Conservation (phyloP, 2,113 vertebrate species). For the Albula goreensis region DNA sequence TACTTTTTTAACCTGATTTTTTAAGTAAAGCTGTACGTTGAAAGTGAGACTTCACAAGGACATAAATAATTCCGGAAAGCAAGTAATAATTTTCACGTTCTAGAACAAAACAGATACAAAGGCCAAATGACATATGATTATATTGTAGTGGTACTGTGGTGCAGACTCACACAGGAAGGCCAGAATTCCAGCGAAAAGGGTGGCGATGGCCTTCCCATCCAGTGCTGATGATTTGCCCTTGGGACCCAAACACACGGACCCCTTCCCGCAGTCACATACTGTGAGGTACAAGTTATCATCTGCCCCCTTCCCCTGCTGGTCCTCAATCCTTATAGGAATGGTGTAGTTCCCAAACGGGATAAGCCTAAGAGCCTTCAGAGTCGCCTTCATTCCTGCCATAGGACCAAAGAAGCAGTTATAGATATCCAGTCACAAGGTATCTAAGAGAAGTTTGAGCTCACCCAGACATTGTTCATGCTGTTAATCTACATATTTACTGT, state of each 20-base stretch:
- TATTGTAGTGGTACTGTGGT: conserved; percentile 11
- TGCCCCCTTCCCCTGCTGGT: conserved; percentile 62
- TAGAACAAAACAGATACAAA: background rate
- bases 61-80: no score
- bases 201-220: conserved; percentile 48
- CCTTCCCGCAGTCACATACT: conserved; percentile 66
- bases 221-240: background rate
- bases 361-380: conserved; percentile 56
- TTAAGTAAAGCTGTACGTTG: no score
- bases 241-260: conserved; percentile 35
- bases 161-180: conserved; percentile 73
- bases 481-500: no score
- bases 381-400: conserved; percentile 51
- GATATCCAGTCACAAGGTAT: no score
- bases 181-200: conserved; percentile 56
- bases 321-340: conserved; percentile 65
- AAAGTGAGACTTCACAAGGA: no score
- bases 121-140: background rate
- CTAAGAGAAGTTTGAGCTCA: no score
- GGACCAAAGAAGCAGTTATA: conserved; percentile 29
- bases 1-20: no score
- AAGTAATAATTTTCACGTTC: no score
- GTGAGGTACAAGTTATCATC: conserved; percentile 48
- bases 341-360: conserved; percentile 67
- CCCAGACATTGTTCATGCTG: no score